Evolutionary conservation across 2,113 vertebrate genomes (phyloP).

Genomic region (Laterallus jamaicensis): DNA sequence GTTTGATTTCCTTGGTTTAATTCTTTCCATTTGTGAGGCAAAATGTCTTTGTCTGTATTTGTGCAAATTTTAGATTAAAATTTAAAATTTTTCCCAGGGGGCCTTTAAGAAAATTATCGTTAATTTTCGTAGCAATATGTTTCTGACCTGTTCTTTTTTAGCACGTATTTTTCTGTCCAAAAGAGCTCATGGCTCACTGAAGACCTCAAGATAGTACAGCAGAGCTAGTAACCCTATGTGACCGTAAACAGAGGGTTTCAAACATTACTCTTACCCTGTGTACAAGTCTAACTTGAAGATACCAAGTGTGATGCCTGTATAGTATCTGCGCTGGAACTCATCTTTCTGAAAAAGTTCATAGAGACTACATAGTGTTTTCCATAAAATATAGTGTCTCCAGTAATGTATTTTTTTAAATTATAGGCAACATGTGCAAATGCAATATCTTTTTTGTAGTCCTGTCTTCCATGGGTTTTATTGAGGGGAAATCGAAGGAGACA

Average conservation of each 20-base stretch:
- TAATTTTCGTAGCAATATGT: neutral
- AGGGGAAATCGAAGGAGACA: neutral
- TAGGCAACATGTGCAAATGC: neutral
- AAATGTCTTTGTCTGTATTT: neutral
- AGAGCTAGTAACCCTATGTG: neutral
- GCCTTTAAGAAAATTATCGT: neutral
- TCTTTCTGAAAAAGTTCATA: neutral
- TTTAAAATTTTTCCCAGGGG: neutral
- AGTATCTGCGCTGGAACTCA: neutral
- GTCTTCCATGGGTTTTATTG: neutral
- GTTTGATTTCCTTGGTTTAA: constrained; percentile 30
- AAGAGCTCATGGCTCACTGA: neutral
- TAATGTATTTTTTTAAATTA: neutral
- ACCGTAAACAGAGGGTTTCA: neutral
- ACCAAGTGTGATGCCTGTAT: neutral
- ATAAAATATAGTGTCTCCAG: neutral
- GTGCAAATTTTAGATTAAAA: neutral
- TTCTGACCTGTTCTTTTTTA: neutral
- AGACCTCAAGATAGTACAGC: neutral
- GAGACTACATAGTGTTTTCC: neutral
- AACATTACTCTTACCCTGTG: neutral
- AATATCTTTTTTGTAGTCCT: neutral
- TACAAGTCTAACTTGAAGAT: neutral
- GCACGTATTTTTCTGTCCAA: neutral
- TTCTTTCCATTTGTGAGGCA: constrained; percentile 28